Evolutionary conservation across 2,888 invertebrate species (phyloP), one percentile per base, ranked within the genome.

Genomic region (Epistrophella euchroma): DNA sequence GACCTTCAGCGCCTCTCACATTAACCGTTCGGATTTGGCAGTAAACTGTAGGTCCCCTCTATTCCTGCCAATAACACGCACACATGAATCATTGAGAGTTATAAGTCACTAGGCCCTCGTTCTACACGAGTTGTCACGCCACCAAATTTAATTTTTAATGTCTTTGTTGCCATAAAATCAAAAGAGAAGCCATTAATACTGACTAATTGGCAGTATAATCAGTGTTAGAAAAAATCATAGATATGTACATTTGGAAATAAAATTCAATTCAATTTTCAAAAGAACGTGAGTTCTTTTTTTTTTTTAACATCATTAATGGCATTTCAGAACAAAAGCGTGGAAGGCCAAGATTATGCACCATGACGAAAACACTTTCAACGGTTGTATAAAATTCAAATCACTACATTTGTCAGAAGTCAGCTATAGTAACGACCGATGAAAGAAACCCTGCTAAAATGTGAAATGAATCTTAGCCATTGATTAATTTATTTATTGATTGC

Each of bases 381-480:
- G 66, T 17, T 70, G 40, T 6, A 25, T 15, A 56, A 62, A 73
- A 78, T 78, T 83, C 32, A 64, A 84, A 83, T 68, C 74, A 74
- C 64, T 75, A 71, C 79, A 84, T 84, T 84, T 84, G 71, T 75
- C 74, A 28, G 28, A 28, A 32, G 32, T 32, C 32, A 9, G 7
- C 7, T 32, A 28, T 28, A 28, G 45, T 2, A 3, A 43, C n/a
- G 15, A 7, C 43, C 43, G n/a, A 43, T 50, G 22, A 50, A 40
- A 58, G 22, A 15, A 25, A 28, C 5, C 11, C 9, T 7, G n/a
- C n/a, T 0, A 45, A 19, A 52, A 37, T 17, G 19, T 25, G 52
- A 71, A 84, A 79, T 58, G 50, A 52, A 79, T 74, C 74, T 74
- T 17, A 71, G 35, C 37, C 22, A 43, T 84, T 84, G 50, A 84